These are phyloP conservation scores for Pseudomyrmex dendroicus DNA, from an alignment of 1,140 invertebrate species.

Conservation along the genomic window DNA sequence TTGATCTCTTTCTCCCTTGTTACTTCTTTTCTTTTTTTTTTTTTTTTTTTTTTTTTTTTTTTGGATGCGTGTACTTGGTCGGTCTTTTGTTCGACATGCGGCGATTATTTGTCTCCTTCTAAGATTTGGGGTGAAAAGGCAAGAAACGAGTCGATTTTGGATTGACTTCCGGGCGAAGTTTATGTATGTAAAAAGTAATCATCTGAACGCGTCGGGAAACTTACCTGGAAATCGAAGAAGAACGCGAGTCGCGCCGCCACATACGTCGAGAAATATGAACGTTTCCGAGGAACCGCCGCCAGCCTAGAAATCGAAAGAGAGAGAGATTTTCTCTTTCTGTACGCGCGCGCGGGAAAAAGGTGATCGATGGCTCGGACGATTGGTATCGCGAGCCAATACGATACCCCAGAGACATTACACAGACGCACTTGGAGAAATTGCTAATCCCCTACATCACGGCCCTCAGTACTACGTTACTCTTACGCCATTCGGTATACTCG, in stretches of 20 bases:
- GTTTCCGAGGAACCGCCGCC: neutral
- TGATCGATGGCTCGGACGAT: conserved; percentile 69
- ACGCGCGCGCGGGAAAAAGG: conserved; percentile 13
- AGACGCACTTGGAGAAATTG: conserved; percentile 70
- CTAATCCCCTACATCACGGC: conserved; percentile 64
- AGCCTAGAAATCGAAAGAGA: conserved; percentile 60
- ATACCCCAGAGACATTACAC: conserved; percentile 65
- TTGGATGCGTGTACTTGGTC: too few species aligned
- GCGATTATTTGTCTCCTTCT: neutral
- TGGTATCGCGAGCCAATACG: conserved; percentile 62
- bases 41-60: too few species aligned
- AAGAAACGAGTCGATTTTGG: too few species aligned
- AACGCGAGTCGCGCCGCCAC: conserved; percentile 1
- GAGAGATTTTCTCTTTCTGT: conserved; percentile 53
- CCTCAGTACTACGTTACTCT: conserved; percentile 50
- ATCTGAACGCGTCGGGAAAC: too few species aligned
- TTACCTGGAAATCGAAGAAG: neutral
- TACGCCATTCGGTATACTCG: conserved; percentile 42
- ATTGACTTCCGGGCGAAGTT: too few species aligned
- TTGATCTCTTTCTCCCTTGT: neutral
- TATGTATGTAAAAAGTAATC: too few species aligned
- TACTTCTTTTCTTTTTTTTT: neutral
- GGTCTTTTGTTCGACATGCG: neutral
- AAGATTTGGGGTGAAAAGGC: neutral
- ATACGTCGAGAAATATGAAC: conserved; percentile 32